These are phyloP conservation scores for Darevskia mixta DNA, from an alignment of 2,797 vertebrate species.

Conservation along the genomic window DNA sequence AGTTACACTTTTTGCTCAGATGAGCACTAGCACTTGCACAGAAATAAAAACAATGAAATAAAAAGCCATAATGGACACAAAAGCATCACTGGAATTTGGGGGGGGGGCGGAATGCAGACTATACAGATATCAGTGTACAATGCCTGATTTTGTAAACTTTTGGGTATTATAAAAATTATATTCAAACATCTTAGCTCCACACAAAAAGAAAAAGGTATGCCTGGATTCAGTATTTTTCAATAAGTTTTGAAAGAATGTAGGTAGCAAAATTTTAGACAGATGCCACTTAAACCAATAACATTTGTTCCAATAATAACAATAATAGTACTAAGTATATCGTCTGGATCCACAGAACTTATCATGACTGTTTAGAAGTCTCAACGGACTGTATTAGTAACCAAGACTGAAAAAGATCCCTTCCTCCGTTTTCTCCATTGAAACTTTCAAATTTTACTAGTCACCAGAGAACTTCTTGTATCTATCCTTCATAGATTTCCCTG, in stretches of 20 bases:
- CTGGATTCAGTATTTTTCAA: accelerated
- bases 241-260: accelerated
- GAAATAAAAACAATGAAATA: neutral
- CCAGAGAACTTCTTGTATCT: neutral
- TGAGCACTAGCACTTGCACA: neutral
- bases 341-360: neutral
- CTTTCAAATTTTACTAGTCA: neutral
- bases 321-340: neutral
- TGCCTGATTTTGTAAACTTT: neutral
- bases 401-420: neutral
- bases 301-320: neutral
- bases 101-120: neutral
- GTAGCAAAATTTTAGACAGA: neutral
- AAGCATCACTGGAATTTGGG: neutral
- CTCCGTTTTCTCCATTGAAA: neutral
- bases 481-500: neutral
- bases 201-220: accelerated
- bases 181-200: accelerated
- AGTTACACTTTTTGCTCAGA: neutral
- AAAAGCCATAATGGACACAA: neutral
- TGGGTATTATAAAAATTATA: accelerated
- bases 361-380: neutral
- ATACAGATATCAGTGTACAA: neutral
- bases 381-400: neutral
- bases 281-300: neutral